A percentile compares a stretch with the other conserved stretches of the same genome.
Evolutionary conservation across 2,888 invertebrate genomes (phyloP).

Genomic region (Actias luna): DNA sequence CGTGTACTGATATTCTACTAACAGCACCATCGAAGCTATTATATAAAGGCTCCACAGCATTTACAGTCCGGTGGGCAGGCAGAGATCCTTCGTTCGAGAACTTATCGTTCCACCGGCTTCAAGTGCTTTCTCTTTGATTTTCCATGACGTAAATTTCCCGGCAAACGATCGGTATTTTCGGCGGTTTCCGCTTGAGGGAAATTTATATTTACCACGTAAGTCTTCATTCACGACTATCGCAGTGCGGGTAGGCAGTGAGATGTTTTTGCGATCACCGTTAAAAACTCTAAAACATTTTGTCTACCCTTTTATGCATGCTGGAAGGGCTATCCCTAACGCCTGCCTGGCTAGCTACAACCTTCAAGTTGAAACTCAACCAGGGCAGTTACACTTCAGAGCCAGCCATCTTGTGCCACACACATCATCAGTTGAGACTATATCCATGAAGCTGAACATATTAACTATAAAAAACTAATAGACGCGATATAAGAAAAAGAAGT

Average conservation of each 20-base stretch:
- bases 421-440: too few species aligned
- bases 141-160: neutral
- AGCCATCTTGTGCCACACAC: too few species aligned
- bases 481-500: too few species aligned
- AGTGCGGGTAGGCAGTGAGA: neutral
- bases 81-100: slow-evolving; percentile 1
- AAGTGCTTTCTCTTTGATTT: neutral
- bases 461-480: too few species aligned
- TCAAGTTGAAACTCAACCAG: too few species aligned
- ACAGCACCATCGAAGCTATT: neutral
- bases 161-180: neutral
- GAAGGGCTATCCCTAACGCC: too few species aligned
- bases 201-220: neutral
- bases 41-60: neutral
- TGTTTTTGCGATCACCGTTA: neutral
- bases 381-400: too few species aligned
- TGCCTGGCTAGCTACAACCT: too few species aligned
- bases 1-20: neutral
- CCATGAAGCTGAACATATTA: too few species aligned
- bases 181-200: neutral
- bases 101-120: neutral
- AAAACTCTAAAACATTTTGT: neutral
- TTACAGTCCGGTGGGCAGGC: neutral
- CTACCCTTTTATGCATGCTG: neutral
- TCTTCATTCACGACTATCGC: neutral